phyloP scores from a whole-genome alignment of 2,797 vertebrate genomes.

The Loriculus beryllinus region DNA sequence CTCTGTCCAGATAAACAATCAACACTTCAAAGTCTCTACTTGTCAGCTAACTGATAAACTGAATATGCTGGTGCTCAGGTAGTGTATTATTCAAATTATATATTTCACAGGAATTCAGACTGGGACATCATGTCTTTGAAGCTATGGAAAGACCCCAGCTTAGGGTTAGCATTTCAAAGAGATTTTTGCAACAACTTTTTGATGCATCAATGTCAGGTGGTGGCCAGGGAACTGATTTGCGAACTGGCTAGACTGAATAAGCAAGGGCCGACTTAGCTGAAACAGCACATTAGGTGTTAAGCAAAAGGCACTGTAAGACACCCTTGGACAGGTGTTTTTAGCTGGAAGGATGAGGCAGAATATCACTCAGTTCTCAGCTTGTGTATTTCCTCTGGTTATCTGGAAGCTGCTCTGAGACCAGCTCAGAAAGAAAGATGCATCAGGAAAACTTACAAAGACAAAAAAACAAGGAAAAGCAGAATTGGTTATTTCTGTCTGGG shows the following conservation, averaged over 20 bases:
- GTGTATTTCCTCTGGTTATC: not conserved
- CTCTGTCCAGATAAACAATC: slow-evolving; percentile 29
- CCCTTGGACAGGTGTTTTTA: not conserved
- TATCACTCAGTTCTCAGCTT: not conserved
- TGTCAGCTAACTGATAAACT: slow-evolving; percentile 41
- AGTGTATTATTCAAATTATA: slow-evolving; percentile 52
- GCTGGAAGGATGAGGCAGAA: not conserved
- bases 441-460: not conserved
- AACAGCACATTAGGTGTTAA: not conserved
- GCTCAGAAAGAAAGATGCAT: not conserved
- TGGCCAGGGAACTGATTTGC: not conserved
- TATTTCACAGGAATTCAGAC: slow-evolving; percentile 44
- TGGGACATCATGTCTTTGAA: slow-evolving; percentile 23
- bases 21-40: slow-evolving; percentile 53
- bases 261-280: not conserved
- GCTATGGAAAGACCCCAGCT: not conserved
- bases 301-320: not conserved
- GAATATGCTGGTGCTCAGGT: not conserved
- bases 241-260: not conserved
- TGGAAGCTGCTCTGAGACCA: not conserved
- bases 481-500: not conserved
- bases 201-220: not conserved
- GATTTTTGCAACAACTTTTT: not conserved
- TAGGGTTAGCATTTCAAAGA: slow-evolving; percentile 47
- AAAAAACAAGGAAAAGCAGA: not conserved